Percentiles rank a stretch among this genome's conserved stretches.
Conservation (phyloP, 1,140 invertebrate species). For the Brachionus calyciflorus region DNA sequence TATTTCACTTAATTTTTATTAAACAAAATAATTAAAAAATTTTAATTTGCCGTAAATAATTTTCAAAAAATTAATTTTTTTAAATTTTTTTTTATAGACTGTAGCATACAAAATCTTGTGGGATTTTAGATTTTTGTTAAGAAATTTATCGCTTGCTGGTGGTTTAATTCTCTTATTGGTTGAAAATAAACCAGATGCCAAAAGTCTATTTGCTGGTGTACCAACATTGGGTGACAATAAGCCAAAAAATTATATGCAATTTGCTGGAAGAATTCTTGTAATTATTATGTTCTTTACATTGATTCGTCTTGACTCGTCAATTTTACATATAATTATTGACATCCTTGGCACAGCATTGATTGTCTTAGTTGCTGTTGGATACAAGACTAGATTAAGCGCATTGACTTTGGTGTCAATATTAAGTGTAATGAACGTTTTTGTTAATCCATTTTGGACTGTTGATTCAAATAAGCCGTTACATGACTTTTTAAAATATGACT, state of each 20-base stretch:
- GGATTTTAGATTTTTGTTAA: slow-evolving; percentile 86
- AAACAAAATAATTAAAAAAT: too few species aligned
- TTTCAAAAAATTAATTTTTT: background rate
- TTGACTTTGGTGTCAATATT: slow-evolving; percentile 86
- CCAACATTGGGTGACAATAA: slow-evolving; percentile 92
- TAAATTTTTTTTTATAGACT: slow-evolving; percentile 70
- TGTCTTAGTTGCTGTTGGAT: slow-evolving; percentile 91
- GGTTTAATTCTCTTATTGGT: slow-evolving; percentile 88
- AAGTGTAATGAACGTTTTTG: slow-evolving; percentile 85
- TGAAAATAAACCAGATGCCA: slow-evolving; percentile 81
- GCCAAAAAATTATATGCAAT: slow-evolving; percentile 92
- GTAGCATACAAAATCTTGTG: slow-evolving; percentile 95
- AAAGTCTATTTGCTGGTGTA: slow-evolving; percentile 90
- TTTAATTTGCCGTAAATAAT: too few species aligned
- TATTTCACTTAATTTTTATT: too few species aligned
- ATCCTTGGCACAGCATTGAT: slow-evolving; percentile 88
- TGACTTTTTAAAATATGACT: slow-evolving; percentile 99
- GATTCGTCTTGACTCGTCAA: slow-evolving; percentile 75
- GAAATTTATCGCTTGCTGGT: slow-evolving; percentile 92
- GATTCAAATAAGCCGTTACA: slow-evolving; percentile 87
- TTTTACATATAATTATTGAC: slow-evolving; percentile 75
- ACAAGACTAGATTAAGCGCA: slow-evolving; percentile 96
- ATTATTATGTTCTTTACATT: slow-evolving; percentile 99
- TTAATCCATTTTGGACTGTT: slow-evolving; percentile 96
- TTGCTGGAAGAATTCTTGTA: slow-evolving; percentile 87